These are phyloP conservation scores for Apaloderma vittatum DNA, from an alignment of 2,113 vertebrate species.

Conservation along the genomic window DNA sequence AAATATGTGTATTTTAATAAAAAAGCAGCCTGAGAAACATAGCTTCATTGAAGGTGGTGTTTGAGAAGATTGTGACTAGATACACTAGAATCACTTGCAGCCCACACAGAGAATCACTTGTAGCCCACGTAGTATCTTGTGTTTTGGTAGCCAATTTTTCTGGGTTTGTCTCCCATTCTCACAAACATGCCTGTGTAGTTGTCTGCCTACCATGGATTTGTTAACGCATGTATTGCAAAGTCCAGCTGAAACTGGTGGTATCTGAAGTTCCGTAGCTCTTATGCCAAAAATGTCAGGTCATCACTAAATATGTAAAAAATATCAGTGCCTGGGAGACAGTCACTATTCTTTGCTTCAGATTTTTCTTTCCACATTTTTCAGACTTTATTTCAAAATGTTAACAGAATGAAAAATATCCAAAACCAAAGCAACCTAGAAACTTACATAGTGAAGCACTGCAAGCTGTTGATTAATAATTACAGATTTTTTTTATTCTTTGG, in stretches of 20 bases:
- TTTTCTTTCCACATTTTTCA: not conserved
- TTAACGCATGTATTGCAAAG: not conserved
- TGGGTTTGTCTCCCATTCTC: not conserved
- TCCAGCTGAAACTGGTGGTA: not conserved
- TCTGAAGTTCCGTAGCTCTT: not conserved
- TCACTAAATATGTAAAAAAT: not conserved
- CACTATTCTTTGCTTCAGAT: not conserved
- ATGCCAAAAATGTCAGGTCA: not conserved
- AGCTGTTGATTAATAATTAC: not conserved
- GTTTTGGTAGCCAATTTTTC: not conserved
- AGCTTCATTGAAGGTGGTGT: not conserved
- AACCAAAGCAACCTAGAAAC: not conserved
- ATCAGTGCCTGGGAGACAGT: not conserved
- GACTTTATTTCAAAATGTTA: not conserved
- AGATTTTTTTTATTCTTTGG: not conserved
- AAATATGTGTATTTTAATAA: not conserved
- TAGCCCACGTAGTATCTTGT: not conserved
- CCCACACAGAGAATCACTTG: not conserved
- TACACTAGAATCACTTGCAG: not conserved
- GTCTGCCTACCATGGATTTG: not conserved
- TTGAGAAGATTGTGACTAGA: not conserved
- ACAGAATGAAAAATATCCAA: not conserved
- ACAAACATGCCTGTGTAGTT: not conserved
- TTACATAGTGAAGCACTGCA: not conserved
- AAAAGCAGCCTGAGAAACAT: not conserved